Base-by-base conservation (phyloP, 2,888 invertebrate species). In the Clunio marinus region DNA sequence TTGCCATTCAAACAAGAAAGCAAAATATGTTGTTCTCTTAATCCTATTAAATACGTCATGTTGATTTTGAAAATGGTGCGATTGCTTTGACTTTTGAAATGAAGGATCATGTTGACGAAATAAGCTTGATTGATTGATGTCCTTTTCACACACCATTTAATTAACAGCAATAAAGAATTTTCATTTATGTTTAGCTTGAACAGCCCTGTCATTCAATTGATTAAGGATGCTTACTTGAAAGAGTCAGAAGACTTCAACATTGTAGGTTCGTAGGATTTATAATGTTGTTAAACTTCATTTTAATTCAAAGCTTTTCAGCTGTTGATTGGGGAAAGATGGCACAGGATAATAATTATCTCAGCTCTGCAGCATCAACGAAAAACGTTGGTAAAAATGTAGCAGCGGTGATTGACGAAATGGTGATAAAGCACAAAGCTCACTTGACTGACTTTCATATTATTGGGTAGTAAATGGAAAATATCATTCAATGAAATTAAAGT, bases 271-370 rank as follows among this genome's bases (percentile, higher is more conserved):
- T n/a, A 5, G 4, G 1, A 15, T 15, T 10, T 10, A 22, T n/a
- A 28, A 27, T 68, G 46, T 32, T 32, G 7, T 10, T 32, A n/a
- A 45, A 45, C n/a, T 45, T 45, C 45, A 45, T 15, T 45, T 45
- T 45, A 5, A 3, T 45, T 45, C 17, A 75, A 75, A n/a, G n/a
- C n/a, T 77, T 32, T 41, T 10, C 10, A 41, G 41, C 41, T 24
- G 77, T 79, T 1, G 78, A 79, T 66, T 79, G 78, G 78, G 70
- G 72, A 68, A 75, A 76, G 72, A 75, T 78, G 69, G 78, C 78
- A 1, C 75, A 75, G 45, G 78, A 77, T 70, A 76, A 76, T 46
- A 77, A 77, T 69, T 79, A 79, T 67, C 71, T 78, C 55, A 74
- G 74, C 2, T 77, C 78, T 7, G 78, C 76, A 0, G 73, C 75